phyloP scores from a whole-genome alignment of 1,140 invertebrate genomes.

The Scaptomyza graminum region DNA sequence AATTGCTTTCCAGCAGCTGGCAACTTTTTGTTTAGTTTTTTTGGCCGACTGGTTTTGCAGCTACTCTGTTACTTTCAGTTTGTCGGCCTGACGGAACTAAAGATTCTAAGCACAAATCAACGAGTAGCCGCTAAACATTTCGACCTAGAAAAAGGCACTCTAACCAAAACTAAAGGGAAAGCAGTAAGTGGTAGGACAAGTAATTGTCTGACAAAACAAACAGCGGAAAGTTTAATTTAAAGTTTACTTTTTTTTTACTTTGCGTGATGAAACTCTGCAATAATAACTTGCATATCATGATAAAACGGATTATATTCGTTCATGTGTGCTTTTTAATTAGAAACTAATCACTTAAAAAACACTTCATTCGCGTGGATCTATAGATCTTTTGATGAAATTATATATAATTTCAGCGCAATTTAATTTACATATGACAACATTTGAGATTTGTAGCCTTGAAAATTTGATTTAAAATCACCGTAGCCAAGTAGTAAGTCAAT shows the following conservation, averaged over 20 bases:
- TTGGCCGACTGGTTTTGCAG: conserved; percentile 51
- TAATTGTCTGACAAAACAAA: not conserved
- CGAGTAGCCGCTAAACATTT: conserved; percentile 69
- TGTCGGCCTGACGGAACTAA: conserved; percentile 40
- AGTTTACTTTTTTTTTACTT: conserved; percentile 1
- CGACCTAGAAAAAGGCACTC: conserved; percentile 61
- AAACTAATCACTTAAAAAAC: not conserved
- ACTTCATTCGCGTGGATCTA: not conserved
- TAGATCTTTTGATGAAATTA: no score
- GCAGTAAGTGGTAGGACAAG: conserved; percentile 21
- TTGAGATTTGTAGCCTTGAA: conserved; percentile 13
- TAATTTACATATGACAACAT: conserved; percentile 1
- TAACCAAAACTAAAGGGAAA: conserved; percentile 48
- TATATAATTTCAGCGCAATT: not conserved
- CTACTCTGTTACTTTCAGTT: conserved; percentile 33
- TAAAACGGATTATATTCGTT: not conserved
- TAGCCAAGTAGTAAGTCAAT: conserved; percentile 7
- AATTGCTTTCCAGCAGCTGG: conserved; percentile 45
- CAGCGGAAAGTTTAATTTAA: not conserved
- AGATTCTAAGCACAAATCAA: conserved; percentile 57
- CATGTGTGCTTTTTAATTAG: not conserved
- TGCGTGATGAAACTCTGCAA: not conserved
- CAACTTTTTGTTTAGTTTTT: conserved; percentile 15
- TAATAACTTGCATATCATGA: not conserved
- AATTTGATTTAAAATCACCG: not conserved